Base-by-base conservation (phyloP, 2,888 invertebrate genomes). In the Himalopsyche anomala region DNA sequence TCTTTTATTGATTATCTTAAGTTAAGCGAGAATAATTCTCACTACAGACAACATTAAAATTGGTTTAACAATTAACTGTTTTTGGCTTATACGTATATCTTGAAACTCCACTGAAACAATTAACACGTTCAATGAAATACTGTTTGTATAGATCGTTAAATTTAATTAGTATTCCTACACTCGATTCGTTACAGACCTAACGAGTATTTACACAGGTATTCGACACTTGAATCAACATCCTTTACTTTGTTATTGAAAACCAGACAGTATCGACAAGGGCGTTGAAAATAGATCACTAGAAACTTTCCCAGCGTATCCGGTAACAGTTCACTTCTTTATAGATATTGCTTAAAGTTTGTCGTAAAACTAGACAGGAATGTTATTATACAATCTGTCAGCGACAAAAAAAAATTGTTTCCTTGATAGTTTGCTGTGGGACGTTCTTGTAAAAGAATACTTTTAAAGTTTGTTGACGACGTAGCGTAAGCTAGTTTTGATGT, bases 201-300 rank as follows among this genome's bases (percentile, higher is more conserved):
- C 45, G 11, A 51, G 45, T 8, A 51, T 51, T 51, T 51, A 2
- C 9, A 12, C 45, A 51, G 15, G 15, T 15, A 15, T 4, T 51
- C 2, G 51, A 15, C 5, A 42, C 42, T 42, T 42, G 42, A 55
- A 55, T 55, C 12, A 62, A 62, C 62, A 19, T 62, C 19, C 62
- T 8, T 15, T 15, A 51, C 51, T 51, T 51, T 62, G 62, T 62
- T 62, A 28, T 62, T 28, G 62, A 19, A 62, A 62, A 62, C 62
- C 62, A 62, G 62, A 62, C 62, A 62, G 62, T 62, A 19, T 62
- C 62, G 11, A 62, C 19, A 62, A 62, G 62, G 62, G 62, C 19
- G 62, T 62, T 62, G 19, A 62, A 62, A 62, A 62, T 62, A 62
- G 62, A 19, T 62, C 62, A 62, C 19, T 62, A 3, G 0, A 19